Evolutionary conservation across 2,888 invertebrate genomes (phyloP).

Genomic region (Polia nebulosa): DNA sequence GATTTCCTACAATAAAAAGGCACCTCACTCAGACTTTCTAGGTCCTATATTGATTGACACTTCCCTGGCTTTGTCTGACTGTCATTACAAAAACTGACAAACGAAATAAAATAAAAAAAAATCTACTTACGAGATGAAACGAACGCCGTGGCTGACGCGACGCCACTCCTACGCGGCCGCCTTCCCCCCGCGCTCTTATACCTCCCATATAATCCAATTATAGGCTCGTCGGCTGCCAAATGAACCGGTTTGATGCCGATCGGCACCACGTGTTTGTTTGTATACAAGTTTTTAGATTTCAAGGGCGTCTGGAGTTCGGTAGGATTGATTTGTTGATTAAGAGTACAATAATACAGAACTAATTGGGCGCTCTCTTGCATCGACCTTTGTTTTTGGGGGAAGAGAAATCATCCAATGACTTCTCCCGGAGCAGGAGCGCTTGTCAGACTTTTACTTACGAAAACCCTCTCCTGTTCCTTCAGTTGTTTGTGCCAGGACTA

Average conservation of each 20-base stretch:
- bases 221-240: slow-evolving; percentile 55
- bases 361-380: background rate
- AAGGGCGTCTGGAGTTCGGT: slow-evolving; percentile 62
- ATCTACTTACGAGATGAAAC: slow-evolving; percentile 76
- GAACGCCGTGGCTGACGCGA: slow-evolving; percentile 81
- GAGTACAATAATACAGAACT: background rate
- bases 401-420: too few relatives aligned
- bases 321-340: background rate
- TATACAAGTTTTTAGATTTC: slow-evolving; percentile 58
- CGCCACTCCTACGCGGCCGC: slow-evolving; percentile 82
- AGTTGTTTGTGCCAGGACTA: too few relatives aligned
- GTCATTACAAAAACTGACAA: slow-evolving; percentile 1
- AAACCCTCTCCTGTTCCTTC: too few relatives aligned
- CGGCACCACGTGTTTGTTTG: slow-evolving; percentile 58
- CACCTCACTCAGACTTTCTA: background rate
- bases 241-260: slow-evolving; percentile 69
- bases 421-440: too few relatives aligned
- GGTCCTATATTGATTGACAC: background rate
- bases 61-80: background rate
- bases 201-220: slow-evolving; percentile 79
- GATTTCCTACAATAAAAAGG: too few relatives aligned
- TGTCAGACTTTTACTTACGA: too few relatives aligned
- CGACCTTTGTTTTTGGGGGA: too few relatives aligned
- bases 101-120: slow-evolving; percentile 32
- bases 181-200: slow-evolving; percentile 76